Evolutionary conservation across 2,888 invertebrate genomes (phyloP).

Genomic region (Lasioglossum villosulum): DNA sequence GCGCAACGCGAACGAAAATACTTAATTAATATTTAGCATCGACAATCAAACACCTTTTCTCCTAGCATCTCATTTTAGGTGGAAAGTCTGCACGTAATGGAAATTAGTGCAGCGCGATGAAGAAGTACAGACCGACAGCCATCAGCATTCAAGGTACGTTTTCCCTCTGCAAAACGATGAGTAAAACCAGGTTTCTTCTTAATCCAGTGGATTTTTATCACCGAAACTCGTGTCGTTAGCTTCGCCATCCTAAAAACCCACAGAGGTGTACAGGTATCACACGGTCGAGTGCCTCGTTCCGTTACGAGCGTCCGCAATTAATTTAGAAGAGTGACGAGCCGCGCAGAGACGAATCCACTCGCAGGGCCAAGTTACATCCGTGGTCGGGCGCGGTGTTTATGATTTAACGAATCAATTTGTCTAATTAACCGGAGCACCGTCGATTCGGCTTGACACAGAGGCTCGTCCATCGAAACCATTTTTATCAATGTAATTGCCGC

Average conservation of each 20-base stretch:
- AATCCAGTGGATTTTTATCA: neutral
- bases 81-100: too few species aligned
- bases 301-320: neutral
- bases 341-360: neutral
- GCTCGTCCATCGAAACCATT: neutral
- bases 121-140: neutral
- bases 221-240: neutral
- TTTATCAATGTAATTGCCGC: neutral
- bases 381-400: neutral
- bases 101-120: neutral
- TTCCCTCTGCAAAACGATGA: neutral
- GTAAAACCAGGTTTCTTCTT: neutral
- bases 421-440: slow-evolving; percentile 9
- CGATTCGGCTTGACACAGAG: neutral
- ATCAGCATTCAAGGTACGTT: slow-evolving; percentile 1
- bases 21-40: too few species aligned
- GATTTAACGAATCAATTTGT: slow-evolving; percentile 24
- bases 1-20: too few species aligned
- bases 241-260: neutral
- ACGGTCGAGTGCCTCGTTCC: neutral
- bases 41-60: too few species aligned
- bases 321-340: neutral
- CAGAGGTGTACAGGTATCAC: neutral
- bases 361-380: neutral
- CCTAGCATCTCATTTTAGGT: too few species aligned